Conservation (phyloP, 2,888 invertebrate genomes). For the Octodonta nipae region DNA sequence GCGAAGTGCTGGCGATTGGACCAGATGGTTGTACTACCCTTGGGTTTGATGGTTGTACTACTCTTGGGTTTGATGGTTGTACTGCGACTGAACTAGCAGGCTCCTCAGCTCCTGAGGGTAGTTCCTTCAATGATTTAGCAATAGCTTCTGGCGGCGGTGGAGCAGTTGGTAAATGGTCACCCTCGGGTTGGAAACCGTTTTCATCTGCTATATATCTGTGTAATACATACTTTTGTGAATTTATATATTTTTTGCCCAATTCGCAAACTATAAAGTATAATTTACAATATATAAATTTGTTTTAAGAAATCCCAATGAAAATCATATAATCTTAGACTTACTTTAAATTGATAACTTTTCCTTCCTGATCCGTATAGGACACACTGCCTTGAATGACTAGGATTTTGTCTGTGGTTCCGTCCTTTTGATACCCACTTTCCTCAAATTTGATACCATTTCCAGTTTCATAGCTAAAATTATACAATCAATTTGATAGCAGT, state of each 20-base stretch:
- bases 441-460: constrained; percentile 66
- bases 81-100: no score
- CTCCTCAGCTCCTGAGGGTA: not conserved
- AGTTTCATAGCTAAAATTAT: constrained; percentile 53
- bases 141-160: constrained; percentile 34
- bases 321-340: constrained; percentile 21
- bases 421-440: constrained; percentile 57
- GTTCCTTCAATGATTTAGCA: constrained; percentile 5
- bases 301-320: no score
- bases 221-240: no score
- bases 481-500: not conserved
- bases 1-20: no score
- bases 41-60: no score
- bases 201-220: constrained; percentile 56
- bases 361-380: constrained; percentile 58
- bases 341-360: constrained; percentile 49
- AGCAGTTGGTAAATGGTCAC: constrained; percentile 48
- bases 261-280: no score
- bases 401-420: constrained; percentile 36
- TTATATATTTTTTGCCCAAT: no score
- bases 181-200: constrained; percentile 56
- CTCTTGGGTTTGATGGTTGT: no score
- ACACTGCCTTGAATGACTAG: constrained; percentile 55
- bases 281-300: no score
- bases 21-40: no score